Evolutionary conservation across 1,140 invertebrate genomes (phyloP).

Genomic region (Anastatus disparis): DNA sequence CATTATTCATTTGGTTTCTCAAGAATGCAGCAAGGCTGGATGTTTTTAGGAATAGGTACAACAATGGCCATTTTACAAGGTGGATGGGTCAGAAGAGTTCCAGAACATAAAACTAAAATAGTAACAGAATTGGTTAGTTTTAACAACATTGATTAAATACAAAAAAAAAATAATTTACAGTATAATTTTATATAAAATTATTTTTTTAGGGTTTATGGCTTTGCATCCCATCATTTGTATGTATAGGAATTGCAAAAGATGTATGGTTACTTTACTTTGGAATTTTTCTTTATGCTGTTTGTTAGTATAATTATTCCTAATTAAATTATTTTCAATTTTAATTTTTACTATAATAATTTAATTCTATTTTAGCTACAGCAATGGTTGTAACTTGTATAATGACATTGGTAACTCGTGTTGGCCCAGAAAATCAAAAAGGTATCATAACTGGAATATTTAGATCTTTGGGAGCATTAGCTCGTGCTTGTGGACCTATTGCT

Average conservation of each 20-base stretch:
- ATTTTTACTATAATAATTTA: constrained; percentile 26
- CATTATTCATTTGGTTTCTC: constrained; percentile 92
- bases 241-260: constrained; percentile 80
- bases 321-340: neutral
- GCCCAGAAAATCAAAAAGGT: constrained; percentile 87
- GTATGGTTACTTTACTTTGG: constrained; percentile 78
- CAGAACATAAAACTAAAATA: constrained; percentile 79
- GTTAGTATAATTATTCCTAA: constrained; percentile 72
- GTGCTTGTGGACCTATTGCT: constrained; percentile 91
- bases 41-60: constrained; percentile 94
- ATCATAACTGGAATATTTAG: constrained; percentile 92
- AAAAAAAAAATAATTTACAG: constrained; percentile 13
- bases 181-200: neutral
- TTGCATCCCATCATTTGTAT: constrained; percentile 89
- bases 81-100: constrained; percentile 83
- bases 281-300: constrained; percentile 88
- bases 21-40: constrained; percentile 96
- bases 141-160: neutral
- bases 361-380: constrained; percentile 78
- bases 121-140: constrained; percentile 74
- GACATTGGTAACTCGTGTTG: constrained; percentile 86
- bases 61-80: constrained; percentile 96
- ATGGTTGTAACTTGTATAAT: constrained; percentile 95
- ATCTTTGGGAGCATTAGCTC: constrained; percentile 91
- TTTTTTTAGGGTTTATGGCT: constrained; percentile 80